Evolutionary conservation across 2,888 invertebrate genomes (phyloP).

Genomic region (Ditula angustiorana): DNA sequence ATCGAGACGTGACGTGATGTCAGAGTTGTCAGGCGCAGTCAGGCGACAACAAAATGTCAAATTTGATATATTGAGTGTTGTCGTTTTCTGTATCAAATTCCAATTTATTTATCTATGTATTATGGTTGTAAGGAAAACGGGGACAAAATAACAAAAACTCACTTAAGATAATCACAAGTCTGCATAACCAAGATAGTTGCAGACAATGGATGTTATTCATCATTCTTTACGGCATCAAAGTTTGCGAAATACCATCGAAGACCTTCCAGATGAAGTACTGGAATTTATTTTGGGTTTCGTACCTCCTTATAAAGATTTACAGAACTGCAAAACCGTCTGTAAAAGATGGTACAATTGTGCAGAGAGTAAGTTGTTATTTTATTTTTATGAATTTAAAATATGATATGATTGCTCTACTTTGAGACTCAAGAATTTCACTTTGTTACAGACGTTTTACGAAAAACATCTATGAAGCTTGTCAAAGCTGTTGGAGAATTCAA

Average conservation of each 20-base stretch:
- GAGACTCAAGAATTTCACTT: slow-evolving; percentile 34
- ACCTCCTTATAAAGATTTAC: slow-evolving; percentile 96
- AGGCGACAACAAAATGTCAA: slow-evolving; percentile 23
- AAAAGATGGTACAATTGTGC: slow-evolving; percentile 94
- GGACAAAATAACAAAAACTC: neutral
- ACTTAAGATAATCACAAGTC: slow-evolving; percentile 8
- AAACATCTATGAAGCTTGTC: slow-evolving; percentile 90
- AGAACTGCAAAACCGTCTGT: slow-evolving; percentile 94
- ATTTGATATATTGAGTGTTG: slow-evolving; percentile 22
- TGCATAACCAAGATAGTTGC: neutral
- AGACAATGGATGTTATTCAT: slow-evolving; percentile 69
- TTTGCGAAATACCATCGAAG: slow-evolving; percentile 80
- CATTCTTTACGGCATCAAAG: slow-evolving; percentile 64
- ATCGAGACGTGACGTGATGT: too few species aligned
- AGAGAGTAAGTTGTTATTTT: slow-evolving; percentile 91
- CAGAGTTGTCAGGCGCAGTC: too few species aligned
- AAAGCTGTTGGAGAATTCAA: slow-evolving; percentile 92
- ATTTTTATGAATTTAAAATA: neutral
- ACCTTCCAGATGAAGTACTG: slow-evolving; percentile 96
- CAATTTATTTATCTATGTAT: slow-evolving; percentile 13
- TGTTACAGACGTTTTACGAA: slow-evolving; percentile 91
- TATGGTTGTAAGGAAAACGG: slow-evolving; percentile 10
- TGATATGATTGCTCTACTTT: neutral
- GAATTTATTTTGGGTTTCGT: slow-evolving; percentile 96
- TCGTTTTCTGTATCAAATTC: slow-evolving; percentile 31